Conservation (phyloP, 2,888 invertebrate species). For the Trachelus iudaicus region DNA sequence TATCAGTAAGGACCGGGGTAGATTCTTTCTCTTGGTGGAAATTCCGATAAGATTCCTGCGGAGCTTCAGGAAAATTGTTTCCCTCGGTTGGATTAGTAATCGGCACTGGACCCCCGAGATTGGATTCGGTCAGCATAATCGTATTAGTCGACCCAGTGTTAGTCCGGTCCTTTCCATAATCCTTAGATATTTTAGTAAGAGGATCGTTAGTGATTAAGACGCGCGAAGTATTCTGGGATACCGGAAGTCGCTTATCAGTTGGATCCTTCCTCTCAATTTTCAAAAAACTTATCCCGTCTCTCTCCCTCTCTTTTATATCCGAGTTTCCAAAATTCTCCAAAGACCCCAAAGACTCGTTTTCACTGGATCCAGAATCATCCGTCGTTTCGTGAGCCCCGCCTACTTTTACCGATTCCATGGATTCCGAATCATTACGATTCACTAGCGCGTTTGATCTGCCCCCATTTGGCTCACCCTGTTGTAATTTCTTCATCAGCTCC, state of each 20-base stretch:
- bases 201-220: neutral
- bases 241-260: neutral
- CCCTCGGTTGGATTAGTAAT: neutral
- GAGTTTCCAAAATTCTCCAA: neutral
- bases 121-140: neutral
- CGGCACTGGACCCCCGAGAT: neutral
- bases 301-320: neutral
- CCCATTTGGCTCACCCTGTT: slow-evolving; percentile 14
- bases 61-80: neutral
- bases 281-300: neutral
- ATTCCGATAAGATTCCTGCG: neutral
- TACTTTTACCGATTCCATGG: neutral
- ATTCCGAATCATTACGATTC: neutral
- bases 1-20: neutral
- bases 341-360: neutral
- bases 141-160: neutral
- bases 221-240: neutral
- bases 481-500: slow-evolving; percentile 19
- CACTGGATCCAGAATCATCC: neutral
- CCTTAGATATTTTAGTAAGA: neutral
- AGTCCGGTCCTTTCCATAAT: neutral
- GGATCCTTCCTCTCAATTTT: neutral
- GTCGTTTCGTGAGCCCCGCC: neutral
- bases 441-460: neutral
- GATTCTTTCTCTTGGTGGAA: neutral